A percentile compares a stretch with the other conserved stretches of the same genome.
Evolutionary conservation across 2,888 invertebrate species (phyloP).

Genomic region (Eristalis intricaria): DNA sequence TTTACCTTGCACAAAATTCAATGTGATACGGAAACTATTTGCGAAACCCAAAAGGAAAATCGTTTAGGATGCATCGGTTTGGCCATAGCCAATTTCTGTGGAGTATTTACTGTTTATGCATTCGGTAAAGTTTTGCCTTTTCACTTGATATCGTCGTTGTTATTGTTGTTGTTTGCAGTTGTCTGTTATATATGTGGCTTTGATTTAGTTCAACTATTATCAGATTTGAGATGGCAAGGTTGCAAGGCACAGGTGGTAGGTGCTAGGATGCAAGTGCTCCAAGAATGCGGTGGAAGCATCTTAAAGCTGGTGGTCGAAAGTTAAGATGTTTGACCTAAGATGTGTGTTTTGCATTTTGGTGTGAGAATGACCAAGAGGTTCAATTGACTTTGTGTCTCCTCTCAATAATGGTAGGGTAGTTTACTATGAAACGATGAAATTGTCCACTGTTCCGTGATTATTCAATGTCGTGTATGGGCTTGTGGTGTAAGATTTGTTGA

Average conservation of each 20-base stretch:
- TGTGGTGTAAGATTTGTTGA: slow-evolving; percentile 28
- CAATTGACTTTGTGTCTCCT: neutral
- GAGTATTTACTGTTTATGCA: slow-evolving; percentile 59
- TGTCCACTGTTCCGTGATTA: neutral
- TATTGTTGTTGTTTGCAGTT: slow-evolving; percentile 43
- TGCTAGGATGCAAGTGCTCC: slow-evolving; percentile 1
- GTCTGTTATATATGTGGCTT: slow-evolving; percentile 7
- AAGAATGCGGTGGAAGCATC: slow-evolving; percentile 11
- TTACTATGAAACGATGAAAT: neutral
- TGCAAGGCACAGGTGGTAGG: slow-evolving; percentile 11
- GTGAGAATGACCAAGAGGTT: slow-evolving; percentile 1
- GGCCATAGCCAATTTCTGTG: slow-evolving; percentile 43
- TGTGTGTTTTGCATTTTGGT: slow-evolving; percentile 9
- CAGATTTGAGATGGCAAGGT: neutral
- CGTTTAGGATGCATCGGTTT: slow-evolving; percentile 61
- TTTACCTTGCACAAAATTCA: slow-evolving; percentile 63
- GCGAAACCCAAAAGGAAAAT: slow-evolving; percentile 50
- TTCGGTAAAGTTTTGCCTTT: slow-evolving; percentile 59
- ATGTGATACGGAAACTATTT: slow-evolving; percentile 70
- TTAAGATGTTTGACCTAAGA: slow-evolving; percentile 53
- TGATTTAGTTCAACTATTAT: slow-evolving; percentile 34
- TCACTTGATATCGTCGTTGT: slow-evolving; percentile 41
- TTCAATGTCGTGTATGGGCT: neutral
- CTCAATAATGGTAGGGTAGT: slow-evolving; percentile 6
- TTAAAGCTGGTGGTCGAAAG: slow-evolving; percentile 35